These are phyloP conservation scores for Eidolon dupreanum DNA, from an alignment of 2,797 vertebrate genomes.

Conservation along the genomic window DNA sequence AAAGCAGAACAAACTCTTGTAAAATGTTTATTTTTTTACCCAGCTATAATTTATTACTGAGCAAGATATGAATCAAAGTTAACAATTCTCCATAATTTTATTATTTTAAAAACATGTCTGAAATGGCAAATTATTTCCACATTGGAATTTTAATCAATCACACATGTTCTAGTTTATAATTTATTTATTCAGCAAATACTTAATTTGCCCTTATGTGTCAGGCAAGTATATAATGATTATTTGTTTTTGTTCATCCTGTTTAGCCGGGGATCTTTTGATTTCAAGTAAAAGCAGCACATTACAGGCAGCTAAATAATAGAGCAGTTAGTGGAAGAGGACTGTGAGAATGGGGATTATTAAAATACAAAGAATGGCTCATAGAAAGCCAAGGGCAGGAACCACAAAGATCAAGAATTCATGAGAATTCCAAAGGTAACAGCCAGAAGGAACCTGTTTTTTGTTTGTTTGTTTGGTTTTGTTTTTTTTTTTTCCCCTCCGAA, in stretches of 20 bases:
- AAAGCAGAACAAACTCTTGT: neutral
- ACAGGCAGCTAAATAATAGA: neutral
- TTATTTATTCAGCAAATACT: conserved; percentile 18
- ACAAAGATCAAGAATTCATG: neutral
- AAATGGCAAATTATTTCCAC: conserved; percentile 11
- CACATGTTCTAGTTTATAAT: neutral
- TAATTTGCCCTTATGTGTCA: neutral
- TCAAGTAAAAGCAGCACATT: neutral
- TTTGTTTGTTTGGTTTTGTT: neutral
- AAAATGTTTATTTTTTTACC: neutral
- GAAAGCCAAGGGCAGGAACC: neutral
- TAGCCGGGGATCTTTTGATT: neutral
- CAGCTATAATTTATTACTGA: conserved; percentile 34
- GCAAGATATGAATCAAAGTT: neutral
- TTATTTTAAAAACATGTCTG: neutral
- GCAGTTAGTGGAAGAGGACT: neutral
- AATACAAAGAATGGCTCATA: neutral
- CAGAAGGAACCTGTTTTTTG: accelerated
- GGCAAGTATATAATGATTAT: neutral
- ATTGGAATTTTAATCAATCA: conserved; percentile 9
- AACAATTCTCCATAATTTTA: conserved; percentile 4
- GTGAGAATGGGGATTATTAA: neutral
- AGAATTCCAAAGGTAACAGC: neutral
- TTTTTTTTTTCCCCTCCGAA: neutral
- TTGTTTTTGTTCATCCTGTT: neutral